Evolutionary conservation across 2,888 invertebrate genomes (phyloP), one percentile per base, ranked within the genome.

Genomic region (Pherbina coryleti): DNA sequence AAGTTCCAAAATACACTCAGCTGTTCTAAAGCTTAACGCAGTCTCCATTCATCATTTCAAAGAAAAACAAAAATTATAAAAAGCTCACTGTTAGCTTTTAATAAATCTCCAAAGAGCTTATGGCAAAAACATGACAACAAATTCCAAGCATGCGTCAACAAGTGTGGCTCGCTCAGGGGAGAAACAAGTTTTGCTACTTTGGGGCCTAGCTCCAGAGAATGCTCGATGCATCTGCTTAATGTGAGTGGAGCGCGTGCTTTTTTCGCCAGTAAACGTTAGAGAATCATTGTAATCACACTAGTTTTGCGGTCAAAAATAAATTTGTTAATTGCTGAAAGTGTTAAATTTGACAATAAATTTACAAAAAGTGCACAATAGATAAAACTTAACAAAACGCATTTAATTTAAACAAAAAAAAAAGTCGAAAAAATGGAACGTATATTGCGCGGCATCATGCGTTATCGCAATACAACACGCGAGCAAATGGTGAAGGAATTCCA

Each of bases 401-500:
- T 51, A 25, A 2, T 34, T 28, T 53, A 57, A 72, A 4, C 19
- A 37, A 31, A n/a, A 55, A 31, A n/a, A 55, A 28, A 34, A 60
- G 28, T 17, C 2, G 19, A 31, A 22, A 64, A 75, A 66, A 97
- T 97, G 96, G 96, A 97, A 86, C 93, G 95, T 90, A 95, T 98
- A 88, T 90, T 98, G 82, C 93, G 94, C 87, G 98, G 98, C 73
- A 95, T 98, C 75, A 96, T 98, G 93, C 93, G 94, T 86, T 98
- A 97, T 89, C 93, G 97, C 79, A 92, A 94, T 80, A 93, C 95
- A 77, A 95, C 95, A 82, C 92, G 95, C 82, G 93, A 94, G 79
- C 93, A 93, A 86, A 97, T 97, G 97, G 96, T 98, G 49, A 94
- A 96, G 90, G 97, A 98, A 90, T 98, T 98, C 90, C 92, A 95